phyloP scores from a whole-genome alignment of 2,113 vertebrate species.

The Rhodinocichla rosea region DNA sequence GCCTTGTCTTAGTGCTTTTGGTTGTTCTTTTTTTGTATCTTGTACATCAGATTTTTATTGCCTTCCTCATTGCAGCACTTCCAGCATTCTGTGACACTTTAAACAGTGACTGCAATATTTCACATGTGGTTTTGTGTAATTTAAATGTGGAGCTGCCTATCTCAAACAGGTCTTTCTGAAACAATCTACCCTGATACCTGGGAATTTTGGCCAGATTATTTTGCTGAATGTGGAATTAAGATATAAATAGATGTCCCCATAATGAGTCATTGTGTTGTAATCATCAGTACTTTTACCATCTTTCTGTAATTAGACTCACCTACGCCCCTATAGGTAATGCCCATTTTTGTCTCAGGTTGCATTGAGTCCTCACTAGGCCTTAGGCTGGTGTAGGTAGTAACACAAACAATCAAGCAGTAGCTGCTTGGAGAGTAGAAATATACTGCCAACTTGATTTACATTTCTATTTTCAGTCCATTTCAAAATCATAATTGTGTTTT shows the following conservation, averaged over 20 bases:
- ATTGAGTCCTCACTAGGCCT: not conserved
- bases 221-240: not conserved
- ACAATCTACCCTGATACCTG: not conserved
- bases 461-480: not conserved
- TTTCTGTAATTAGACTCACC: not conserved
- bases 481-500: not conserved
- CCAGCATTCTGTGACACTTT: not conserved
- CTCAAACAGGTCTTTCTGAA: not conserved
- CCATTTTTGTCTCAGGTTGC: not conserved
- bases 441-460: not conserved
- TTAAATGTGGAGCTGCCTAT: not conserved
- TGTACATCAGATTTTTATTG: not conserved
- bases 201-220: not conserved
- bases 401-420: not conserved
- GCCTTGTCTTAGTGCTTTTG: not conserved
- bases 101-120: not conserved
- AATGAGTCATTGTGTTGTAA: not conserved
- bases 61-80: not conserved
- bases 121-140: not conserved
- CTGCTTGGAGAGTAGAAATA: not conserved
- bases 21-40: not conserved
- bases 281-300: not conserved
- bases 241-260: not conserved
- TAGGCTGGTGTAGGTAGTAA: not conserved
- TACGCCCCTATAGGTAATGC: rapidly evolving